These are phyloP conservation scores for Hoplostethus mediterraneus DNA, from an alignment of 2,797 vertebrate species.

Conservation along the genomic window DNA sequence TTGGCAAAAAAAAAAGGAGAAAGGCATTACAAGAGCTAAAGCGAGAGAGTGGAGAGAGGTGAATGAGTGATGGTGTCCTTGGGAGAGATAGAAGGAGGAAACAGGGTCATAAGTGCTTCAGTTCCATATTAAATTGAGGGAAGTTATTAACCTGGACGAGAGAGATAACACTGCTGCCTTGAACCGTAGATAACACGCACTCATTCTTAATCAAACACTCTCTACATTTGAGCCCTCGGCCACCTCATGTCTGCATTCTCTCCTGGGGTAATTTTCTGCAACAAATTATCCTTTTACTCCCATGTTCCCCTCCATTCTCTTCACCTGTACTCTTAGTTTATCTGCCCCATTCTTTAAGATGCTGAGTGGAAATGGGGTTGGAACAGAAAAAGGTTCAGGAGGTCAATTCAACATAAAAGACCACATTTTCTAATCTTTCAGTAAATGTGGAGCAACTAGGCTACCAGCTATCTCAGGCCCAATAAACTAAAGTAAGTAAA, in stretches of 20 bases:
- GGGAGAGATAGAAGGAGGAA: conserved; percentile 55
- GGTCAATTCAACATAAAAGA: conserved; percentile 50
- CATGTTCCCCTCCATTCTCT: conserved; percentile 41
- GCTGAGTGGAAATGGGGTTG: conserved; percentile 44
- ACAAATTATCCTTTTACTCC: conserved; percentile 52
- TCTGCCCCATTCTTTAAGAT: conserved; percentile 43
- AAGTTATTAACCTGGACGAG: conserved; percentile 78
- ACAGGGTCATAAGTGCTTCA: conserved; percentile 55
- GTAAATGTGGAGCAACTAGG: conserved; percentile 5
- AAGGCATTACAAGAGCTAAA: conserved; percentile 15
- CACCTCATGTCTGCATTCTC: conserved; percentile 46
- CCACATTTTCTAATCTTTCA: conserved; percentile 37
- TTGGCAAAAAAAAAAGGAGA: not conserved
- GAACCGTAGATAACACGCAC: conserved; percentile 72
- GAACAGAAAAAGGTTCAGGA: conserved; percentile 45
- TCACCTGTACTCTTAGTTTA: conserved; percentile 49
- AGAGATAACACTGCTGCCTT: conserved; percentile 78
- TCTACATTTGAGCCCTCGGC: conserved; percentile 40
- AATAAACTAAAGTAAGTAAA: conserved; percentile 28
- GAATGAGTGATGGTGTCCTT: conserved; percentile 71
- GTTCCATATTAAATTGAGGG: conserved; percentile 69
- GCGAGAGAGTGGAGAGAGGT: conserved; percentile 53
- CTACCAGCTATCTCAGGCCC: conserved; percentile 10
- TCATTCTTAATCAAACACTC: conserved; percentile 27
- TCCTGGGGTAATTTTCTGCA: conserved; percentile 50